Evolutionary conservation across 2,888 invertebrate species (phyloP).

Genomic region (Nysson spinosus): DNA sequence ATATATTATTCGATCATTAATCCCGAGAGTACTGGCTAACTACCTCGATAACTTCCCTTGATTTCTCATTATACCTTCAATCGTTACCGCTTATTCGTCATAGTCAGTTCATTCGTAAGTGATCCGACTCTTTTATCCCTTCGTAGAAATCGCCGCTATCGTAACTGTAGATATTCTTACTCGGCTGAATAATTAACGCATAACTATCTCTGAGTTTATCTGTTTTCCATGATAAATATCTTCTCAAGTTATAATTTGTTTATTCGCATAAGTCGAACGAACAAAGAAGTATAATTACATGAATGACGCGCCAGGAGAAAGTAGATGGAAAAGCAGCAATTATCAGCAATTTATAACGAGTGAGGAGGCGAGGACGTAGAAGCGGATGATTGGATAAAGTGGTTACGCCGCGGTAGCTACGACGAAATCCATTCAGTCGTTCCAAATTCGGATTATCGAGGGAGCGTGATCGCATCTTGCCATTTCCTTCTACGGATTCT

Average conservation of each 20-base stretch:
- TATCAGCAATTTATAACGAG: not conserved
- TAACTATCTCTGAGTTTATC: too few relatives aligned
- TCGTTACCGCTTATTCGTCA: conserved; percentile 1
- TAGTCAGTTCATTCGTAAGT: not conserved
- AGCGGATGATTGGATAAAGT: conserved; percentile 2
- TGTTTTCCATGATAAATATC: too few relatives aligned
- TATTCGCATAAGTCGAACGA: not conserved
- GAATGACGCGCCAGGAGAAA: conserved; percentile 10
- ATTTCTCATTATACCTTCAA: not conserved
- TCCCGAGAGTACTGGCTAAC: conserved; percentile 2
- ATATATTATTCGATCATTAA: conserved; percentile 24
- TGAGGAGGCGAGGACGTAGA: conserved; percentile 4
- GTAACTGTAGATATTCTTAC: too few relatives aligned
- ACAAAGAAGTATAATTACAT: conserved; percentile 22
- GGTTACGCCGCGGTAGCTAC: not conserved
- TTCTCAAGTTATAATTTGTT: too few relatives aligned
- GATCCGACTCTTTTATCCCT: not conserved
- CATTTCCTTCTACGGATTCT: conserved; percentile 36
- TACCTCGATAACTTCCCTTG: conserved; percentile 18
- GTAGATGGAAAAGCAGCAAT: conserved; percentile 3
- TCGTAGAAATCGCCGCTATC: not conserved
- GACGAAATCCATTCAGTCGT: conserved; percentile 36
- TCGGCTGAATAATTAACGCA: too few relatives aligned
- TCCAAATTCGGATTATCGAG: conserved; percentile 47
- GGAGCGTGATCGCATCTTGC: conserved; percentile 19